Evolutionary conservation across 2,888 invertebrate species (phyloP), one percentile per base, ranked within the genome.

Genomic region (Lasioglossum lativentre): DNA sequence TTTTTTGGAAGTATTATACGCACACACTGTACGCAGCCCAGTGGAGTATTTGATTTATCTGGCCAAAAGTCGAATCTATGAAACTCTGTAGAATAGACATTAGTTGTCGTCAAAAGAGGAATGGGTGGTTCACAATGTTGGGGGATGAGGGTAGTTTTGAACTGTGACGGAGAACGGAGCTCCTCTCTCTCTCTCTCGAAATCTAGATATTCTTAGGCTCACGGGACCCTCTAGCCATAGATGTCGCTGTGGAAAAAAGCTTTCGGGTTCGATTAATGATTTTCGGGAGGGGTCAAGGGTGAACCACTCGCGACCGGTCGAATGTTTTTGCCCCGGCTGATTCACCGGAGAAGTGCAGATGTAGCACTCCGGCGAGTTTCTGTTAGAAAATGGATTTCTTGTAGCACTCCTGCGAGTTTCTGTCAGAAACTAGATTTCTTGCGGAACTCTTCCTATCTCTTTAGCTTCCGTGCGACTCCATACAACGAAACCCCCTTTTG

Each of bases 351-450:
- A 78, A 52, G 72, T n/a, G 27, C 38, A 63, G 38, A 34, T 66
- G 19, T 16, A 47, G 63, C 30, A 19, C 42, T 56, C 52, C n/a
- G 12, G 45, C 23, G 27, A 30, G n/a, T 27, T 78, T 19, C 16
- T n/a, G 40, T 38, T 34, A 59, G 45, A 19, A 70, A 78, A 82
- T 78, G 66, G 42, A 30, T 74, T 82, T 27, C 70, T 30, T 34
- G 47, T 8, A 27, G 45, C 6, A 19, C 73, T 40, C n/a, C 23
- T 30, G 8, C 30, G 27, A 30, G n/a, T 27, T 78, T 19, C 16
- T 16, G 40, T 34, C 42, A 59, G 45, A 19, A 70, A 78, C 78
- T 78, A 68, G 42, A 30, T 74, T 82, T 27, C 70, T 30, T 34
- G 47, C 16, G 42, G 45, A 10, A 34, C 73, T 47, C 34, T 34